Evolutionary conservation across 2,113 vertebrate genomes (phyloP), one percentile per base, ranked within the genome.

Genomic region (Brienomyrus brachyistius): DNA sequence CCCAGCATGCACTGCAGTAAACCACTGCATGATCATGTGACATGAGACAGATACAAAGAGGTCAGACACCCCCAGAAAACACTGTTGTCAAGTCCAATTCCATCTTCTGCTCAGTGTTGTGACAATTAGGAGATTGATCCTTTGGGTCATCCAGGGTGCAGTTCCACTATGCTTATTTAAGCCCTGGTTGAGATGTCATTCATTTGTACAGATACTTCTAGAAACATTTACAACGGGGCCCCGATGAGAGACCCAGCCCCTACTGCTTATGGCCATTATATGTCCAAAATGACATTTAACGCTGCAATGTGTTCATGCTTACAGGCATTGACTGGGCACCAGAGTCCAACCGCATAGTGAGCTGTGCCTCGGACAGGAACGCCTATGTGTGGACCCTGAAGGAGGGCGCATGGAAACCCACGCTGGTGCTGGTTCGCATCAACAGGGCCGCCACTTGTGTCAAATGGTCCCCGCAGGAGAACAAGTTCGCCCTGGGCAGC

Each of bases 381-480:
- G 96, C 96, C 90, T 97, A 97, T 1, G 96, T 97, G 88, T 97
- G 96, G 96, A 95, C 93, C 0, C 93, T 96, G 88, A 96, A 95
- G 89, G 96, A 97, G 3, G 93, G 92, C 0, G 89, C 88, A 31
- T 96, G 96, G 96, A 97, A 97, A 88, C 96, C 96, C n/a, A 97
- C 96, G 2, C 91, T 97, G 87, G 96, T 97, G 10, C 92, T 97
- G 88, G 95, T 97, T 23, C 95, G 96, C 50, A 97, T 97, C 92
- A 97, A 96, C 91, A 93, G 96, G 1, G 96, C 96, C 0, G 96
- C 96, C 88, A 97, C 96, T 0, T 97, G 96, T 13, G 96, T 97
- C 27, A 96, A 95, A 91, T 97, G 96, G 96, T 97, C 96, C 0
- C 96, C 96, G 0, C 92, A 92, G 91, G 96, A 96, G 92, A 97